Evolutionary conservation across 2,888 invertebrate species (phyloP), one percentile per base, ranked within the genome.

Genomic region (Eugnorisma glareosa): DNA sequence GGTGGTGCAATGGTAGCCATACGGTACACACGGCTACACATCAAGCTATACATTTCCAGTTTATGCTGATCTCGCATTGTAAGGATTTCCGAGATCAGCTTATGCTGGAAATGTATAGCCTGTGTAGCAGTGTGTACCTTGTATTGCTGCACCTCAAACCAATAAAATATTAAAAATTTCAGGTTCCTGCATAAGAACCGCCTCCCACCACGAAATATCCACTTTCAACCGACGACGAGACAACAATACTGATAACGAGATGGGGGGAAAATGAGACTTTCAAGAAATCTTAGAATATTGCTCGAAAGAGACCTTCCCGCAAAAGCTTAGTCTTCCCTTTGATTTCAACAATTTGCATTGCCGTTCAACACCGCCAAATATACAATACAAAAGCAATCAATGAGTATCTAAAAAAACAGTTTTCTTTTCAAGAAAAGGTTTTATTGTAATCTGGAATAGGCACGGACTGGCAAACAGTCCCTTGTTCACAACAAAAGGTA

Each of bases 401-500:
- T 43, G 48, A 54, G 70, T 68, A 48, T 59, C 28, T 28, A 37
- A 81, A 64, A 81, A 45, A 48, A 75, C 28, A 40, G 59, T 67
- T 59, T 48, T 43, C 18, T 76, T 82, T 81, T 51, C 0, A 82
- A 79, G 77, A 76, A 79, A 78, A 82, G 77, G 66, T 67, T 79
- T 76, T 48, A 10, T 43, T 66, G 40, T 59, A 82, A 82, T 82
- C 82, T 21, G 66, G 40, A 76, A 78, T 59, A 21, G 43, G 24
- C 35, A 43, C 57, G 66, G 31, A 31, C 48, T 78, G 40, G 40
- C 40, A 48, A 77, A 43, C 59, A 79, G 15, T n/a, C 45, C 37
- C 54, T 64, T 66, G 75, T 78, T 81, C 75, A 28, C 66, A 79
- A 76, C 76, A 82, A 79, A 82, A 82, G 76, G 48, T 67, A 75